Conservation (phyloP, 2,113 vertebrate species). For the Opisthocomus hoazin region DNA sequence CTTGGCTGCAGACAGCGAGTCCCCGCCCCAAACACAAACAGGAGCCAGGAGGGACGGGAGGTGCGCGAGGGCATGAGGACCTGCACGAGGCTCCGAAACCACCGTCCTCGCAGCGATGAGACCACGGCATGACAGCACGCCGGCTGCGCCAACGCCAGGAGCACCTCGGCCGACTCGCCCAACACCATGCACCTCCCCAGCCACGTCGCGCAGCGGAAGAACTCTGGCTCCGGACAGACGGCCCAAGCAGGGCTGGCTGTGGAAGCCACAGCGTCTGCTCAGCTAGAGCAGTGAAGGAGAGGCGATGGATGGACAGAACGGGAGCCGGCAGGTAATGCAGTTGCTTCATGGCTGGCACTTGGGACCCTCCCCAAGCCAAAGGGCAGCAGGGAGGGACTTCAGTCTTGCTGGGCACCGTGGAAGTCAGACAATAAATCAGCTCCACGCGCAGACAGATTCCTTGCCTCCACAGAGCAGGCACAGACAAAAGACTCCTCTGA, state of each 20-base stretch:
- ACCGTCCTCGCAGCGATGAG: accelerated
- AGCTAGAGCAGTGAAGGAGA: not conserved
- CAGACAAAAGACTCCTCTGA: not conserved
- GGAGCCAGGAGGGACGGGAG: not conserved
- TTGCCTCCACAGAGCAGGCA: not conserved
- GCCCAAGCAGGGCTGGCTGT: not conserved
- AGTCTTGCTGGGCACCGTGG: not conserved
- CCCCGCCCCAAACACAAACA: not conserved
- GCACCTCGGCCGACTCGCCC: not conserved
- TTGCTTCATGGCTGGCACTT: accelerated
- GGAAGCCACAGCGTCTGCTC: not conserved
- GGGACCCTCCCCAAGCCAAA: not conserved
- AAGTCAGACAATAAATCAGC: not conserved
- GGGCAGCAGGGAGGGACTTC: not conserved
- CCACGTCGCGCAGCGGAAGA: not conserved
- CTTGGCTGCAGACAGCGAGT: not conserved
- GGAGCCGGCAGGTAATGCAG: not conserved
- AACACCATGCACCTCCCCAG: not conserved
- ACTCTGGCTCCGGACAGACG: not conserved
- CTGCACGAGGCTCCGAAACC: not conserved
- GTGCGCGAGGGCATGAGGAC: accelerated
- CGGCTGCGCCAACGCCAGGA: not conserved
- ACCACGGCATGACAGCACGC: accelerated
- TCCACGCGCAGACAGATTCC: not conserved
- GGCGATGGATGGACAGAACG: not conserved